Conservation (phyloP, 2,797 vertebrate genomes). For the Hybognathus amarus region DNA sequence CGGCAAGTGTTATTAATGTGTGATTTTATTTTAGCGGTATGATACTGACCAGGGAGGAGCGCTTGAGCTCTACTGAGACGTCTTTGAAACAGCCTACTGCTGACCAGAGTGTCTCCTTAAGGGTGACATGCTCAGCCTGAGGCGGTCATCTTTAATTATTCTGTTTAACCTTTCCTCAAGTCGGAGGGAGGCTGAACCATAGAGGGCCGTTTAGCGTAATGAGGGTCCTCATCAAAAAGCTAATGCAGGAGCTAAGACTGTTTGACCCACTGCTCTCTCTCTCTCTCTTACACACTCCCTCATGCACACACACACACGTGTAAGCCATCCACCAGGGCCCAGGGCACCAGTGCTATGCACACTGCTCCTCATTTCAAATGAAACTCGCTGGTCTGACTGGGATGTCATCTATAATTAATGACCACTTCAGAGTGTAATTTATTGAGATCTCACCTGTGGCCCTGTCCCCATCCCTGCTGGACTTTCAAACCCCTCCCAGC, state of each 20-base stretch:
- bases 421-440: slow-evolving; percentile 84
- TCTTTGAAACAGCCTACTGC: slow-evolving; percentile 54
- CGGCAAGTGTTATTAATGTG: slow-evolving; percentile 22
- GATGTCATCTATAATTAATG: slow-evolving; percentile 90
- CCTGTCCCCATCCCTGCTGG: slow-evolving; percentile 75
- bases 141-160: slow-evolving; percentile 80
- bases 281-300: neutral
- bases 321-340: slow-evolving; percentile 50
- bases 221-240: slow-evolving; percentile 85
- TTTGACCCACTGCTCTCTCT: slow-evolving; percentile 64
- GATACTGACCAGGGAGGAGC: slow-evolving; percentile 39
- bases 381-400: slow-evolving; percentile 86
- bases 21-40: slow-evolving; percentile 40
- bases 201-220: slow-evolving; percentile 85
- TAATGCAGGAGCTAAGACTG: slow-evolving; percentile 69
- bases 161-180: slow-evolving; percentile 88
- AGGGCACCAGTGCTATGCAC: slow-evolving; percentile 74
- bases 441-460: slow-evolving; percentile 88
- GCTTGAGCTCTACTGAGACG: slow-evolving; percentile 44
- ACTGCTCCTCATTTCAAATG: slow-evolving; percentile 86
- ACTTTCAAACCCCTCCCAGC: slow-evolving; percentile 36
- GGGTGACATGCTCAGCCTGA: slow-evolving; percentile 66
- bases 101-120: slow-evolving; percentile 51
- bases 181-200: slow-evolving; percentile 77
- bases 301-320: slow-evolving; percentile 29